Base-by-base conservation (phyloP, 2,113 vertebrate genomes). In the Ifrita kowaldi region DNA sequence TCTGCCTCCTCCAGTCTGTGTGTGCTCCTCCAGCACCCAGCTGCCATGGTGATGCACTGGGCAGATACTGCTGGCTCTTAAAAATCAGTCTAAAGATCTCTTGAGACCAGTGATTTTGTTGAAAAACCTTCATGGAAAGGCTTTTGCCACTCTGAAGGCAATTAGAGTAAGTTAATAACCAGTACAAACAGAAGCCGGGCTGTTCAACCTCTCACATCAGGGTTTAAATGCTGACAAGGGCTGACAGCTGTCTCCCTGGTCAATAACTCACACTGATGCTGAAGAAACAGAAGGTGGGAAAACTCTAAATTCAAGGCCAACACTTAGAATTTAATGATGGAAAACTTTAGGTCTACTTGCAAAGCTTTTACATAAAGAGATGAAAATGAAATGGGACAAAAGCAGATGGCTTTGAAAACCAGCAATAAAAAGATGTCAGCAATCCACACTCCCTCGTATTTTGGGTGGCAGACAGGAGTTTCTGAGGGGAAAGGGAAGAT, bases 251-350 rank as follows among this genome's bases (percentile, higher is more conserved):
- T 71, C 30, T 52, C 90, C 63, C 35, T 67, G 50, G 63, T 88
- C 75, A 80, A 33, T 91, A 88, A 94, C 44, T 91, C 79, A 67
- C 49, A 11, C 21, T 67, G 82, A 39, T 73, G 85, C 39, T 77
- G 82, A 80, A 88, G 82, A 69, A 93, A 37, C 67, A 70, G 90
- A 77, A 92, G 86, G 91, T 90, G 68, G 79, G 90, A 44, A 87
- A 90, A 44, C 39, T 59, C 47, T 22, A 16, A 39, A 52, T 64
- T 84, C 18, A 30, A 85, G 47, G 85, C 82, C 68, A 90, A 37
- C 20, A 5, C 28, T 93, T 89, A 35, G 2, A 35, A 83, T 88
- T 94, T 93, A 95, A 86, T 84, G 95, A 93, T 26, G 85, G 95
- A 87, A 87, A 94, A 92, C 42, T 73, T 90, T 19, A 88, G 35